Base-by-base conservation (phyloP, 1,140 invertebrate genomes). In the Listronotus oregonensis region DNA sequence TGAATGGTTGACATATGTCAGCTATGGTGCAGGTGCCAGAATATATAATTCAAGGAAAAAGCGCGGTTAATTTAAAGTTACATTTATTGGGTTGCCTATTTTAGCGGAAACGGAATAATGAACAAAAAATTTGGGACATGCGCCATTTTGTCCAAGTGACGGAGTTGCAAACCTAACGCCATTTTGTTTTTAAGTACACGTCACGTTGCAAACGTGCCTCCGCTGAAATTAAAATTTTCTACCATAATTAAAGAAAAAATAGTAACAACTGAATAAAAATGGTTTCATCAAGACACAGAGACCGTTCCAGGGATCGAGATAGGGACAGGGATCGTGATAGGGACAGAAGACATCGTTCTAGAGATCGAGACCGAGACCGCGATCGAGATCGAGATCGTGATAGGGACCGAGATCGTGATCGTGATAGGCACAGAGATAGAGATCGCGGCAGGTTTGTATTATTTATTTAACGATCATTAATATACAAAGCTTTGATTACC, bases 361-460 rank as follows among this genome's bases (percentile, higher is more conserved):
- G 83, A 61, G 80, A 81, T 11, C 71, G 82, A n/a, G 77, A 79
- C 42, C 73, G 82, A 7, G 79, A 82, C 40, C 79, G 83, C 50
- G 81, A 83, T 34, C 81, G 83, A 68, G 79, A 82, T 10, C 81
- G 83, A 64, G 79, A 82, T 10, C 77, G 82, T 18, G 81, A 83
- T n/a, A 78, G 82, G 57, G 81, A 81, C n/a, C 71, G n/a, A n/a
- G n/a, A n/a, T n/a, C n/a, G 82, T n/a, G 77, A 79, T 40, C 72
- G 82, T 7, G 79, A 82, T 42, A 79, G 83, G 51, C 81, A 82
- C 32, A 81, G 82, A 66, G 79, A 82, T n/a, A 77, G 82, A 31
- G 81, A 82, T 18, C 81, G 83, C 64, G 79, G 82, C 10, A 78
- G 82, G 31, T 57, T 37, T n/a, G 32, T 54, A 44, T 44, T 11